Conservation (phyloP, 2,888 invertebrate species). For the Caprella mutica region DNA sequence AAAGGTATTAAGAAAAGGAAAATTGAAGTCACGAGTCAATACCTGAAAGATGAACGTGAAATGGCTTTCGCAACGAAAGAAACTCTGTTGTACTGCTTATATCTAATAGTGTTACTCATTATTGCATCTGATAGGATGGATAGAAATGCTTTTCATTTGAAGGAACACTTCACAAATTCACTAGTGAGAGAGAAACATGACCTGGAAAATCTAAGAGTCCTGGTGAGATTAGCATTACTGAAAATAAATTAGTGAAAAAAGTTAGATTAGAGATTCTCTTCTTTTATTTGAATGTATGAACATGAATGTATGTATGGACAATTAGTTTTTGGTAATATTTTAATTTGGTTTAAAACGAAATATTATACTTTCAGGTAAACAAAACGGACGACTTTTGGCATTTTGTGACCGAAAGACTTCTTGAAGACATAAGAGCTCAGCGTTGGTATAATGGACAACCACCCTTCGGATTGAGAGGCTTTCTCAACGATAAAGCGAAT, state of each 20-base stretch:
- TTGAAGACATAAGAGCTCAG: conserved; percentile 41
- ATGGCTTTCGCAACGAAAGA: conserved; percentile 44
- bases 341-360: too few species aligned
- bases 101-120: conserved; percentile 43
- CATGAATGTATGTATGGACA: too few species aligned
- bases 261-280: too few species aligned
- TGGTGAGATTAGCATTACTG: too few species aligned
- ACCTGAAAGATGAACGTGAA: conserved; percentile 41
- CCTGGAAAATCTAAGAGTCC: too few species aligned
- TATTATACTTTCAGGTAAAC: conserved; percentile 13
- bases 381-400: conserved; percentile 40
- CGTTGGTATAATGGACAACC: conserved; percentile 46
- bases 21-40: too few species aligned
- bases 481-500: conserved; percentile 45
- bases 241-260: too few species aligned
- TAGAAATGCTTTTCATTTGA: conserved; percentile 40
- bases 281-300: too few species aligned
- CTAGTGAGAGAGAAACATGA: conserved; percentile 31
- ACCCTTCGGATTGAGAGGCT: conserved; percentile 44
- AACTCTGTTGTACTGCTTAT: conserved; percentile 42
- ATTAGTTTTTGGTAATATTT: too few species aligned
- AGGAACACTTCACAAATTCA: conserved; percentile 39
- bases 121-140: conserved; percentile 42
- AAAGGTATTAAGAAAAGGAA: too few species aligned
- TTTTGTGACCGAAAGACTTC: conserved; percentile 41